Conservation (phyloP, 2,797 vertebrate genomes). For the Cossypha polioptera region DNA sequence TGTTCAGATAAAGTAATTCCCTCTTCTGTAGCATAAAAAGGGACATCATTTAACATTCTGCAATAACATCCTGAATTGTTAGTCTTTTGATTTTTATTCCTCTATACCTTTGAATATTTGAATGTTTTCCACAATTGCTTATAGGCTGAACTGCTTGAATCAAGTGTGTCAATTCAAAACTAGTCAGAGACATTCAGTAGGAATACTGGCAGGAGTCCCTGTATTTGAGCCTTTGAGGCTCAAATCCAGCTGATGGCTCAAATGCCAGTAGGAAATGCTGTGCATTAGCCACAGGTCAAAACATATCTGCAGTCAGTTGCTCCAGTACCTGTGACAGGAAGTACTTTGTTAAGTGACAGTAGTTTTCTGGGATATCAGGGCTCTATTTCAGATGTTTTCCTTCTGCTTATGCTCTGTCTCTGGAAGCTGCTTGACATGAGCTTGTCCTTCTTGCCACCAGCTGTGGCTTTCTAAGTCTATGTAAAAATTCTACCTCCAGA, state of each 20-base stretch:
- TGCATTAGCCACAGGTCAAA: background rate
- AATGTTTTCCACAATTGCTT: background rate
- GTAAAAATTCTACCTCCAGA: background rate
- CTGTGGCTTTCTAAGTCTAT: background rate
- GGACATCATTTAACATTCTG: background rate
- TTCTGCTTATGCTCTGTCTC: background rate
- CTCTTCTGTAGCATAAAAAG: background rate
- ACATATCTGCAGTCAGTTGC: background rate
- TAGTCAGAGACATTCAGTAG: background rate
- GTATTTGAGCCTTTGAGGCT: background rate
- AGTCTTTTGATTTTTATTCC: background rate
- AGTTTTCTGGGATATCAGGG: background rate
- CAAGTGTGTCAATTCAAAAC: background rate
- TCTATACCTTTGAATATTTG: background rate
- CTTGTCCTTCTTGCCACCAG: background rate
- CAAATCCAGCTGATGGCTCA: background rate
- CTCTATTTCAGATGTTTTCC: background rate
- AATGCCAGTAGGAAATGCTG: background rate
- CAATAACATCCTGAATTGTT: background rate
- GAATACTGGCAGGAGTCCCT: background rate
- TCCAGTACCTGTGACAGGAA: background rate
- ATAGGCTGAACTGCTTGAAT: background rate
- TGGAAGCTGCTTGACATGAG: background rate
- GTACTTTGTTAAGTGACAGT: background rate
- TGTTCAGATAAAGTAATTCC: background rate